phyloP scores from a whole-genome alignment of 2,113 vertebrate species.

The Atlantisia rogersi region DNA sequence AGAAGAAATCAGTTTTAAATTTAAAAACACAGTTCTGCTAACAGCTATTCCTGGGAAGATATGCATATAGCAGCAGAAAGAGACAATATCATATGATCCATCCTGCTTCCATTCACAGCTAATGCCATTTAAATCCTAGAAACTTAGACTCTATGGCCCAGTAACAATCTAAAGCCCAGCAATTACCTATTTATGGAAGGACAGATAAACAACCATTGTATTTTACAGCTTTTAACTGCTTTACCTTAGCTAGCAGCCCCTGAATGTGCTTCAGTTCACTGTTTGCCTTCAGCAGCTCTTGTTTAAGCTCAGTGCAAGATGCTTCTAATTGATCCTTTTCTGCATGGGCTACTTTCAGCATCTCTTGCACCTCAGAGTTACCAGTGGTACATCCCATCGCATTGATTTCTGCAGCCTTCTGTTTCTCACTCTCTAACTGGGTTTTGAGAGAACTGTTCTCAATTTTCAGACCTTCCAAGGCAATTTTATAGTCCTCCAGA shows the following conservation, averaged over 20 bases:
- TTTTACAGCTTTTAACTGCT: neutral
- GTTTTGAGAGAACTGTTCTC: constrained; percentile 86
- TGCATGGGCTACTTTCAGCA: constrained; percentile 82
- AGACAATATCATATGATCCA: accelerated
- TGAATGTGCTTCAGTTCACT: constrained; percentile 82
- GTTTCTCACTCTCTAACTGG: constrained; percentile 87
- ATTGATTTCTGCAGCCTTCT: constrained; percentile 81
- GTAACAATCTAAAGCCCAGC: neutral
- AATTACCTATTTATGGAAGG: neutral
- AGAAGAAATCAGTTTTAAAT: neutral
- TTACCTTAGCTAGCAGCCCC: constrained; percentile 85
- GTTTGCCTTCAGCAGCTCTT: constrained; percentile 84
- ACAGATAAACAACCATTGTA: neutral
- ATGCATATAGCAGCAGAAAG: neutral
- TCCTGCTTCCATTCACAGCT: neutral
- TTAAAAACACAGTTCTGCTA: neutral
- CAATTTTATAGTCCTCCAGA: constrained; percentile 79
- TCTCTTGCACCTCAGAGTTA: constrained; percentile 80
- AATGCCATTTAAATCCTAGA: neutral
- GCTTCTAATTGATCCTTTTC: constrained; percentile 88
- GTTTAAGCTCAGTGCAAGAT: constrained; percentile 83
- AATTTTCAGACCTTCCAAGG: constrained; percentile 79
- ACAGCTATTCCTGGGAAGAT: neutral
- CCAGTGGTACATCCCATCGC: constrained; percentile 77
- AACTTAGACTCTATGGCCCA: neutral